These are phyloP conservation scores for Macroglossus sobrinus DNA, from an alignment of 2,113 vertebrate genomes.

Conservation along the genomic window DNA sequence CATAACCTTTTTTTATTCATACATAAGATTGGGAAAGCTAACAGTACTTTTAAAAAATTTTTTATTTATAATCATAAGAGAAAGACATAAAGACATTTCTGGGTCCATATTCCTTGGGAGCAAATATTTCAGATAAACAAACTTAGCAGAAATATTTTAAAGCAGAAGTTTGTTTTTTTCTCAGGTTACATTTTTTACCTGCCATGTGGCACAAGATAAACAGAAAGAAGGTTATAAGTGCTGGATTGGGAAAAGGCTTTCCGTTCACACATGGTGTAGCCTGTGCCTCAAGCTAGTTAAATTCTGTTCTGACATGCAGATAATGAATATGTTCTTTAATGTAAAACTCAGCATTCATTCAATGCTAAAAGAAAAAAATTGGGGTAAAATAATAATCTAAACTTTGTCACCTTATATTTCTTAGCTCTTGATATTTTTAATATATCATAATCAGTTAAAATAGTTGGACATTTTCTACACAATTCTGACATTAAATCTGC, in stretches of 20 bases:
- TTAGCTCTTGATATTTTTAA: slow-evolving; percentile 30
- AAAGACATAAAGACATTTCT: slow-evolving; percentile 10
- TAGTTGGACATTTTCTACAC: neutral
- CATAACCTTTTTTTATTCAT: neutral
- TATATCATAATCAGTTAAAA: slow-evolving; percentile 52
- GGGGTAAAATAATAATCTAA: slow-evolving; percentile 23
- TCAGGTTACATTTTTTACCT: slow-evolving; percentile 56
- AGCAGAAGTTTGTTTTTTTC: slow-evolving; percentile 46
- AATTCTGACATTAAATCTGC: neutral
- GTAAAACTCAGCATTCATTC: slow-evolving; percentile 49
- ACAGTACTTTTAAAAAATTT: neutral
- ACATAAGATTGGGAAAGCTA: neutral
- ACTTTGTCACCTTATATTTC: slow-evolving; percentile 47
- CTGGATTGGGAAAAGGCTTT: neutral
- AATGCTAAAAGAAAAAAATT: neutral
- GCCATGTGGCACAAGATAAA: slow-evolving; percentile 49
- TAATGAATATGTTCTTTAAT: slow-evolving; percentile 52
- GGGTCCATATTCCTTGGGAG: neutral
- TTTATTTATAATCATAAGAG: neutral
- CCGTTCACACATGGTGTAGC: neutral
- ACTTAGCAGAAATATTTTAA: slow-evolving; percentile 53
- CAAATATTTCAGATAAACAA: slow-evolving; percentile 52
- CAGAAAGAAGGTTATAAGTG: slow-evolving; percentile 43
- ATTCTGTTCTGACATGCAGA: slow-evolving; percentile 32
- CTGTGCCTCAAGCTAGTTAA: slow-evolving; percentile 39